Conservation (phyloP, 2,888 invertebrate genomes). For the Sipha maydis region DNA sequence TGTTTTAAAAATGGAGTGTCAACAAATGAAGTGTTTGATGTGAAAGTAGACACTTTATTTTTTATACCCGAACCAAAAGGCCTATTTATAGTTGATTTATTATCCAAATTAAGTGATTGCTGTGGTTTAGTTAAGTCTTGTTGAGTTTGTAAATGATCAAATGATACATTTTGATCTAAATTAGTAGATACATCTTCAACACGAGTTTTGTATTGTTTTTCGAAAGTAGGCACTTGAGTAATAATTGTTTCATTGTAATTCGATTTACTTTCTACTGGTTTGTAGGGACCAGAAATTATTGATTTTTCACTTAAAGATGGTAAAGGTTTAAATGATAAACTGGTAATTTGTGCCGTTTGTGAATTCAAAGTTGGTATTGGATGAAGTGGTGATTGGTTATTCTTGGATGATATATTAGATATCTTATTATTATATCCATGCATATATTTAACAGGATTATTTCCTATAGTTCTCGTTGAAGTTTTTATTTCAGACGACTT, state of each 20-base stretch:
- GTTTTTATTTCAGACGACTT: background rate
- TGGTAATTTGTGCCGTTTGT: background rate
- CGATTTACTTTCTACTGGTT: background rate
- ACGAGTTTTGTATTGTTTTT: background rate
- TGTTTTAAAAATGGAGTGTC: conserved; percentile 30
- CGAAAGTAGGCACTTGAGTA: background rate
- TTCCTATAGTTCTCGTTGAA: conserved; percentile 27
- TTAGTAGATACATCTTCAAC: background rate
- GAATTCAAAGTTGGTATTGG: background rate
- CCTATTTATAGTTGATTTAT: background rate
- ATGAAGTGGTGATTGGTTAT: background rate
- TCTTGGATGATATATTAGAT: background rate
- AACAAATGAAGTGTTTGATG: background rate
- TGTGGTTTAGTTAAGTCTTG: conserved; percentile 63
- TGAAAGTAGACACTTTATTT: conserved; percentile 25
- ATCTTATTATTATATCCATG: conserved; percentile 52
- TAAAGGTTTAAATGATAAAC: background rate
- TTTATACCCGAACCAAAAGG: conserved; percentile 18
- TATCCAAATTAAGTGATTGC: background rate
- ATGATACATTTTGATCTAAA: conserved; percentile 73
- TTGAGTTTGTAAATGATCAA: conserved; percentile 82
- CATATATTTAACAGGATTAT: conserved; percentile 56
- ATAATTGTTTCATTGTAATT: background rate
- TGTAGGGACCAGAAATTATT: background rate
- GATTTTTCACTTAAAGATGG: conserved; percentile 22